Conservation (phyloP, 2,888 invertebrate species). For the Phengaris arion region DNA sequence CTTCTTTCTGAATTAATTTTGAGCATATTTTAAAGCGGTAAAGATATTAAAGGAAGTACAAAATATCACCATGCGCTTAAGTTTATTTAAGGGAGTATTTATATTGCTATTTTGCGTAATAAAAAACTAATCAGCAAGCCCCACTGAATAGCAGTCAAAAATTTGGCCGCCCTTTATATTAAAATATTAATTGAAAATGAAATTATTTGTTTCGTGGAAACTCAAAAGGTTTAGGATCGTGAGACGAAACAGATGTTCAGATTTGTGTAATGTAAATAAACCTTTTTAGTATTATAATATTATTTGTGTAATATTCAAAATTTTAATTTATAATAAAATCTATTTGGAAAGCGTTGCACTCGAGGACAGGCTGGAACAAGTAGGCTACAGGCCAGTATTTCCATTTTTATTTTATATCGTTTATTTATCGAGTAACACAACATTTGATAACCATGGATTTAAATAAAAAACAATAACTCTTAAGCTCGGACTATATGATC, state of each 20-base stretch:
- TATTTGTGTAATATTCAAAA: too few relatives aligned
- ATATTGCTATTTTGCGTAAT: constrained; percentile 46
- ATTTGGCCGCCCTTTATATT: not conserved
- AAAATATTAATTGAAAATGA: constrained; percentile 18
- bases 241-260: not conserved
- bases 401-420: too few relatives aligned
- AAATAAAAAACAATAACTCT: too few relatives aligned
- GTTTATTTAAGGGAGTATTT: constrained; percentile 48
- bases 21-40: constrained; percentile 9
- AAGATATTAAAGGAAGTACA: constrained; percentile 13
- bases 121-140: constrained; percentile 67
- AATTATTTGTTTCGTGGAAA: constrained; percentile 7
- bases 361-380: too few relatives aligned
- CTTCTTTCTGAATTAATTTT: not conserved
- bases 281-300: not conserved
- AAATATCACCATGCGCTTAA: constrained; percentile 41
- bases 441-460: too few relatives aligned
- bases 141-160: constrained; percentile 29
- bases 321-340: too few relatives aligned
- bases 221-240: not conserved
- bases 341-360: too few relatives aligned
- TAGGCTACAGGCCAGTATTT: too few relatives aligned
- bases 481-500: too few relatives aligned
- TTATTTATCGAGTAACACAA: too few relatives aligned
- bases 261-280: not conserved